Evolutionary conservation across 2,797 vertebrate genomes (phyloP).

Genomic region (Pipistrellus kuhlii): DNA sequence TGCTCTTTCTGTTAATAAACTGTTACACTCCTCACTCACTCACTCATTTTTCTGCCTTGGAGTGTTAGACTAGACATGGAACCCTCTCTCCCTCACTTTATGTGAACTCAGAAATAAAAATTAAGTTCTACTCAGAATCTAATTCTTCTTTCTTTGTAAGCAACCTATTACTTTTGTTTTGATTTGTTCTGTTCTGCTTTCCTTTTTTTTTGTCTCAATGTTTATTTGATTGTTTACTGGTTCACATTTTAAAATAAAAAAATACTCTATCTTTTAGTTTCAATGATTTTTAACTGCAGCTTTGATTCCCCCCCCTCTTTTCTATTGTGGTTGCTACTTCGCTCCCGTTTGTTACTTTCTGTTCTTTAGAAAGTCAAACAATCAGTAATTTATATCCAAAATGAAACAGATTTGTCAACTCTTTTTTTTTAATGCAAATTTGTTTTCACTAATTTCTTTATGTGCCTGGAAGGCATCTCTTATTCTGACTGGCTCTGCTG

Average conservation of each 20-base stretch:
- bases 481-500: neutral
- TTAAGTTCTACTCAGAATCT: neutral
- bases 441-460: neutral
- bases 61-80: neutral
- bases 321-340: neutral
- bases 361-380: neutral
- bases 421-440: neutral
- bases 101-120: neutral
- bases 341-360: neutral
- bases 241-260: neutral
- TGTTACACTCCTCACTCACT: neutral
- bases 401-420: neutral
- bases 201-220: neutral
- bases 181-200: neutral
- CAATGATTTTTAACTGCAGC: neutral
- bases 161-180: neutral
- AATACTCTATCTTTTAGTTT: neutral
- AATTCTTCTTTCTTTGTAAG: slow-evolving; percentile 10
- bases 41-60: neutral
- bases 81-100: neutral
- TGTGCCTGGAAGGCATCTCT: neutral
- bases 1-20: neutral
- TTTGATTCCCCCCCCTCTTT: neutral
- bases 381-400: neutral
- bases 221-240: neutral